These are phyloP conservation scores for Vollenhovia emeryi DNA, from an alignment of 1,140 invertebrate genomes.

Conservation along the genomic window DNA sequence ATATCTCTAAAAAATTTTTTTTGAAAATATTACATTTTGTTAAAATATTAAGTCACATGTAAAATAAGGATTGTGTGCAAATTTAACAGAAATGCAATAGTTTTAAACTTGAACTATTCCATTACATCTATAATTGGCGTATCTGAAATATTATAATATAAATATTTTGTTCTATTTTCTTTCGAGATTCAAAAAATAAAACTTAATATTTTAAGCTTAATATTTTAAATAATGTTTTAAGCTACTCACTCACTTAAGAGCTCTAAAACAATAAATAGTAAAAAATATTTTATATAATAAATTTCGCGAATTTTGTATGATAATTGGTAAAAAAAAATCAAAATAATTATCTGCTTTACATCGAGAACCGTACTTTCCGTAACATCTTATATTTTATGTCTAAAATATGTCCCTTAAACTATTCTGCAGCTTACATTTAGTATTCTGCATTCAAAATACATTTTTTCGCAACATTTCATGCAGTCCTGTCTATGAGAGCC, in stretches of 20 bases:
- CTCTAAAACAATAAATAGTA: not conserved
- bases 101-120: not conserved
- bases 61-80: not conserved
- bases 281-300: not conserved
- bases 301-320: not conserved
- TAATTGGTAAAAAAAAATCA: not conserved
- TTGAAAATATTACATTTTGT: not conserved
- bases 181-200: not conserved
- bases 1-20: not conserved
- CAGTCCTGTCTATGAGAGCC: constrained; percentile 9
- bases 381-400: not conserved
- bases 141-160: not conserved
- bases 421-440: not conserved
- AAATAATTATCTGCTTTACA: not conserved
- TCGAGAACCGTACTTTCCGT: not conserved
- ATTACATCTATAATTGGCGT: not conserved
- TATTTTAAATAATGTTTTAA: not conserved
- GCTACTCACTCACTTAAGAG: not conserved
- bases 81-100: not conserved
- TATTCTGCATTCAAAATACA: constrained; percentile 8
- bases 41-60: not conserved
- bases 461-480: constrained; percentile 11
- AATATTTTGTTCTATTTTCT: not conserved
- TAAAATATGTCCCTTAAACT: not conserved
- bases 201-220: not conserved